Percentiles rank a stretch among this genome's conserved stretches.
Evolutionary conservation across 2,797 vertebrate species (phyloP).

Genomic region (Natrix natrix): DNA sequence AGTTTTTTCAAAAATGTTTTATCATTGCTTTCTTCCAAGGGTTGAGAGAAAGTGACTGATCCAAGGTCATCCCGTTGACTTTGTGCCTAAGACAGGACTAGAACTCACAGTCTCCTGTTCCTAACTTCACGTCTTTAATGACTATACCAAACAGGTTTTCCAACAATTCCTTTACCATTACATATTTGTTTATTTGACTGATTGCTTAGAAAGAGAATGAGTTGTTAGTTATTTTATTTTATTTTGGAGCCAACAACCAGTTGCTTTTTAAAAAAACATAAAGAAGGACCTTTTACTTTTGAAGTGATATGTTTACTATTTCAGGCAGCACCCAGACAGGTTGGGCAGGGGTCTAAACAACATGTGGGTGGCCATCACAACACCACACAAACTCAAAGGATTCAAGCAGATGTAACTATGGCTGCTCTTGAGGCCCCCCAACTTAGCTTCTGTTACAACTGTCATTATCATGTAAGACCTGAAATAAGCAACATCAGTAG

Average conservation of each 20-base stretch:
- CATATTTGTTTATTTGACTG: not conserved
- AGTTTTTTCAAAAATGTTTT: not conserved
- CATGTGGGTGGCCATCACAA: not conserved
- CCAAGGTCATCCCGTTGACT: not conserved
- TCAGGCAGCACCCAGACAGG: not conserved
- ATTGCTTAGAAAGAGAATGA: not conserved
- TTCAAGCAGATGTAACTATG: not conserved
- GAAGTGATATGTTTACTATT: not conserved
- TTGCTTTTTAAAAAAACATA: not conserved
- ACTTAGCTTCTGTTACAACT: not conserved
- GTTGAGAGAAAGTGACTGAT: not conserved
- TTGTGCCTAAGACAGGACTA: not conserved
- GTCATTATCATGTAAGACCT: not conserved
- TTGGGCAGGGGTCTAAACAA: not conserved
- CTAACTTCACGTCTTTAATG: not conserved
- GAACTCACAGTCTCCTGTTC: not conserved
- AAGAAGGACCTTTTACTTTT: not conserved
- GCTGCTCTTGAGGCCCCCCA: not conserved
- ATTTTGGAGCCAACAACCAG: not conserved
- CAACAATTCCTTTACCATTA: not conserved
- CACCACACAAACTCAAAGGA: not conserved
- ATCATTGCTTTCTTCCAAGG: not conserved
- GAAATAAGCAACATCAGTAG: not conserved
- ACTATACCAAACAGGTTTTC: not conserved
- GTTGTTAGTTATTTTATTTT: not conserved